These are phyloP conservation scores for Chanos chanos DNA, from an alignment of 2,797 vertebrate species.

Conservation along the genomic window DNA sequence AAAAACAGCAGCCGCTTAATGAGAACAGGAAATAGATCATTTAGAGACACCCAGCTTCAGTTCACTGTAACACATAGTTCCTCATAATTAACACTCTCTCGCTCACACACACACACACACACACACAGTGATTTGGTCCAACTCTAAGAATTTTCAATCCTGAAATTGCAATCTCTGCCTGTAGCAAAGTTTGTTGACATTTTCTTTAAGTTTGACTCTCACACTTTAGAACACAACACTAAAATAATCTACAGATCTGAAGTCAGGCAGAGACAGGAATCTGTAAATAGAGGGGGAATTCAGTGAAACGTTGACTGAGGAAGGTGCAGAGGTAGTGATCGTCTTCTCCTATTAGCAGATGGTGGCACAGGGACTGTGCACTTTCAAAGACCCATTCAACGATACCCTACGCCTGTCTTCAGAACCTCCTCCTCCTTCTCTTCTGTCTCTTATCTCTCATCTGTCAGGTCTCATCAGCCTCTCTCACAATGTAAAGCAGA, in stretches of 20 bases:
- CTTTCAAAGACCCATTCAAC: conserved; percentile 53
- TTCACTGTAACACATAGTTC: conserved; percentile 10
- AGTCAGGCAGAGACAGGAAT: conserved; percentile 40
- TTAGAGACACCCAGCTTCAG: conserved; percentile 13
- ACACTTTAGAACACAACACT: conserved; percentile 14
- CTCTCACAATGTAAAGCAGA: conserved; percentile 44
- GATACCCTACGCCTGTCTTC: conserved; percentile 60
- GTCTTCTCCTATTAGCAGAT: conserved; percentile 39
- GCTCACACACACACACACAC: conserved; percentile 15
- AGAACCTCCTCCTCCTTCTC: conserved; percentile 51
- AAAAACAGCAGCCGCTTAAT: conserved; percentile 26
- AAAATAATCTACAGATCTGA: conserved; percentile 18
- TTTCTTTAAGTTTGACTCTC: conserved; percentile 34
- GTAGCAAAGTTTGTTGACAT: conserved; percentile 18
- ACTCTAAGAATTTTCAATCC: conserved; percentile 9
- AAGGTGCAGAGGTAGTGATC: conserved; percentile 45
- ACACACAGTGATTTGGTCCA: conserved; percentile 24
- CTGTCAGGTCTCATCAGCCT: conserved; percentile 61
- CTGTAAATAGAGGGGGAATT: conserved; percentile 31
- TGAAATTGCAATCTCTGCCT: conserved; percentile 19
- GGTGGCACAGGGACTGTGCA: conserved; percentile 51
- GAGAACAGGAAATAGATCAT: conserved; percentile 27
- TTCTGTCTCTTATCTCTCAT: conserved; percentile 64
- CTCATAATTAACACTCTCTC: conserved; percentile 17
- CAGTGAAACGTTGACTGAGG: conserved; percentile 48